A percentile compares a stretch with the other conserved stretches of the same genome.
These are phyloP conservation scores for Polydesmus complanatus DNA, from an alignment of 2,888 invertebrate species.

Conservation along the genomic window DNA sequence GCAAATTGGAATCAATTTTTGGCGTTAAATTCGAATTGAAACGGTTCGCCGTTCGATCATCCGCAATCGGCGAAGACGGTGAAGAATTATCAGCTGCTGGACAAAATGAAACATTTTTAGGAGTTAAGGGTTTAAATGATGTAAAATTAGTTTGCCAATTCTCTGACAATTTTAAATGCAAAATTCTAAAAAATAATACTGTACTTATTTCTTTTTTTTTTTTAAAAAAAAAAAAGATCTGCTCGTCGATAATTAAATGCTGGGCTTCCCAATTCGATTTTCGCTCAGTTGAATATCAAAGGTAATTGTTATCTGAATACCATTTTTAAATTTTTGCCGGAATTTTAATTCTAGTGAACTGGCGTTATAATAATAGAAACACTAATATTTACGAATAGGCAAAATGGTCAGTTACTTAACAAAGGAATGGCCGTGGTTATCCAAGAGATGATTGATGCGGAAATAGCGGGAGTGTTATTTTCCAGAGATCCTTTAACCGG, in stretches of 20 bases:
- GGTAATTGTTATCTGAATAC: slow-evolving; percentile 40
- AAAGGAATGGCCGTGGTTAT: slow-evolving; percentile 64
- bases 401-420: slow-evolving; percentile 53
- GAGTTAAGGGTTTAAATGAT: slow-evolving; percentile 39
- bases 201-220: no score
- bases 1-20: slow-evolving; percentile 4
- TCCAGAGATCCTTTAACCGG: slow-evolving; percentile 60
- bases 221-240: no score
- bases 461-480: slow-evolving; percentile 60
- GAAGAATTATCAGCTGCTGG: slow-evolving; percentile 67
- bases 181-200: neutral
- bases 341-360: no score
- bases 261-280: slow-evolving; percentile 70
- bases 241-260: slow-evolving; percentile 48
- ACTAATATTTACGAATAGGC: slow-evolving; percentile 38
- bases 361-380: no score
- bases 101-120: slow-evolving; percentile 65
- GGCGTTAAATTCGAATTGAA: neutral
- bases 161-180: neutral
- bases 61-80: slow-evolving; percentile 49
- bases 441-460: slow-evolving; percentile 57
- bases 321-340: neutral
- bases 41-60: slow-evolving; percentile 16
- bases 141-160: slow-evolving; percentile 16
- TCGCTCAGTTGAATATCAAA: slow-evolving; percentile 61